These are phyloP conservation scores for Macrotis lagotis DNA, from an alignment of 2,113 vertebrate genomes.

Conservation along the genomic window DNA sequence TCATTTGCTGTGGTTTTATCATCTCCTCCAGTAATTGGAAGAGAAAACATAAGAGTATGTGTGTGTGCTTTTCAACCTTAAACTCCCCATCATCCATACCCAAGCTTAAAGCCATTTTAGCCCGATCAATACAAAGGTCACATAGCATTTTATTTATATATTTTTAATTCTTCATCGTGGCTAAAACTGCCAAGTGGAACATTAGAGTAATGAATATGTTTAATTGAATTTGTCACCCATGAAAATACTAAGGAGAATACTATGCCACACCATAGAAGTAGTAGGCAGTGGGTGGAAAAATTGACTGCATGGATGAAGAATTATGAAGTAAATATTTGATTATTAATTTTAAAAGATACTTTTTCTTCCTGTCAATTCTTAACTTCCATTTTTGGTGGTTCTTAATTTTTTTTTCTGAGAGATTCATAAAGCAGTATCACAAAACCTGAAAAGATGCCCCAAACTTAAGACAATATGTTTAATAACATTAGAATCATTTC, in stretches of 20 bases:
- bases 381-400: slow-evolving; percentile 43
- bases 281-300: slow-evolving; percentile 39
- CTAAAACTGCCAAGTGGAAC: slow-evolving; percentile 82
- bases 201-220: slow-evolving; percentile 88
- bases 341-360: slow-evolving; percentile 61
- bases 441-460: not conserved
- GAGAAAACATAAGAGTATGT: slow-evolving; percentile 87
- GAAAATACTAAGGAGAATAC: slow-evolving; percentile 79
- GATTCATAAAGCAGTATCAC: not conserved
- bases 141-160: slow-evolving; percentile 85
- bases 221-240: slow-evolving; percentile 89
- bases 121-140: slow-evolving; percentile 88
- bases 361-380: not conserved
- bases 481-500: slow-evolving; percentile 36
- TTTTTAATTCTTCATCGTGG: slow-evolving; percentile 80
- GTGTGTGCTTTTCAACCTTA: slow-evolving; percentile 74
- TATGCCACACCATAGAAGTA: slow-evolving; percentile 54
- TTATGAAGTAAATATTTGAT: slow-evolving; percentile 57
- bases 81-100: slow-evolving; percentile 78
- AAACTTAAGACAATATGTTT: not conserved
- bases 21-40: slow-evolving; percentile 90
- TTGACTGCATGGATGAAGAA: slow-evolving; percentile 36
- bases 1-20: slow-evolving; percentile 92
- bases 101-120: slow-evolving; percentile 82
- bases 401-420: slow-evolving; percentile 15